A percentile compares a stretch with the other conserved stretches of the same genome.
These are phyloP conservation scores for Hyperoplus immaculatus DNA, from an alignment of 2,797 vertebrate species.

Conservation along the genomic window DNA sequence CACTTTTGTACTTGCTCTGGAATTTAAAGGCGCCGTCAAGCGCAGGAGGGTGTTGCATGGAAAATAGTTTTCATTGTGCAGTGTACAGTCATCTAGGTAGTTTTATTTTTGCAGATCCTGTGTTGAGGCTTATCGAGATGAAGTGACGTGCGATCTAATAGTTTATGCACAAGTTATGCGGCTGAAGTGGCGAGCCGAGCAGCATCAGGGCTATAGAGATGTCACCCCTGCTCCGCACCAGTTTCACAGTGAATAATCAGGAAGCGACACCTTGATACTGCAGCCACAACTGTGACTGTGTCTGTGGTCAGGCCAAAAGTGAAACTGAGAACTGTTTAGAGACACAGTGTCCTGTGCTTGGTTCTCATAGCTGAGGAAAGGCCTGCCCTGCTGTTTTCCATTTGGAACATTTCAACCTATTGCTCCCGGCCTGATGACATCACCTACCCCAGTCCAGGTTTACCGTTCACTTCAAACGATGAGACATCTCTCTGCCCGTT, in stretches of 20 bases:
- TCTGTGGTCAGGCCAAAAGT: slow-evolving; percentile 80
- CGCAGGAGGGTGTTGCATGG: slow-evolving; percentile 47
- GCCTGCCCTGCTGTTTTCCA: slow-evolving; percentile 74
- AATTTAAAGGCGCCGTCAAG: slow-evolving; percentile 49
- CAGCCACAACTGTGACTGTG: slow-evolving; percentile 81
- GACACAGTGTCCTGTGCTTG: slow-evolving; percentile 73
- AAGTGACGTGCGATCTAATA: slow-evolving; percentile 64
- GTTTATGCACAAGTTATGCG: slow-evolving; percentile 65
- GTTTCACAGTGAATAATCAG: slow-evolving; percentile 86
- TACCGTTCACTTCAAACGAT: slow-evolving; percentile 72
- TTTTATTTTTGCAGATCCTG: slow-evolving; percentile 49
- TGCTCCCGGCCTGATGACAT: slow-evolving; percentile 75
- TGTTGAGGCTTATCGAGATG: slow-evolving; percentile 52
- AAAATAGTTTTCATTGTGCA: slow-evolving; percentile 50
- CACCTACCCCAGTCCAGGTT: slow-evolving; percentile 70
- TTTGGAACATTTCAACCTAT: slow-evolving; percentile 76
- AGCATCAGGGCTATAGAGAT: slow-evolving; percentile 66
- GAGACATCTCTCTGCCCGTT: slow-evolving; percentile 62
- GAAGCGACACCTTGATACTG: slow-evolving; percentile 82
- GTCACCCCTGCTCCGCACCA: slow-evolving; percentile 67
- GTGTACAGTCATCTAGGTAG: slow-evolving; percentile 55
- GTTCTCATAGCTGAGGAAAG: slow-evolving; percentile 66
- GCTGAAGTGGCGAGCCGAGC: slow-evolving; percentile 65
- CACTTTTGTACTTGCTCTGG: slow-evolving; percentile 45
- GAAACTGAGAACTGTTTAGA: slow-evolving; percentile 79